A percentile compares a stretch with the other conserved stretches of the same genome.
These are phyloP conservation scores for Paralichthys olivaceus DNA, from an alignment of 2,113 vertebrate genomes.

Conservation along the genomic window DNA sequence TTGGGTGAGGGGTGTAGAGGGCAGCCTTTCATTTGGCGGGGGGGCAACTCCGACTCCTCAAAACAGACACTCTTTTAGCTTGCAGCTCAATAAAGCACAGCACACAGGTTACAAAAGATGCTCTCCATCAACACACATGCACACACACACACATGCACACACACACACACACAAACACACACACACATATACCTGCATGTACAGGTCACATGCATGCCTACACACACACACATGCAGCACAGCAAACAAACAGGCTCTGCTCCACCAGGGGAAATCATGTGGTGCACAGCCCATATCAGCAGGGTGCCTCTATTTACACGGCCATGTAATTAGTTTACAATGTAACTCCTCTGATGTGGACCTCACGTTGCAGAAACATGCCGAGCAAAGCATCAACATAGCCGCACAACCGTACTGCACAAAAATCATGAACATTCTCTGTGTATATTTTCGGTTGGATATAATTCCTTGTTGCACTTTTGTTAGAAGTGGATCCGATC, in stretches of 20 bases:
- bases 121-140: slow-evolving; percentile 25
- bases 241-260: slow-evolving; percentile 69
- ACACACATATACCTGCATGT: slow-evolving; percentile 17
- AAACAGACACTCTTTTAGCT: slow-evolving; percentile 49
- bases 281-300: slow-evolving; percentile 72
- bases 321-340: slow-evolving; percentile 76
- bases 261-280: slow-evolving; percentile 82
- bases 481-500: slow-evolving; percentile 10
- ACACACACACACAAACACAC: slow-evolving; percentile 9
- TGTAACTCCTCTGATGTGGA: slow-evolving; percentile 72
- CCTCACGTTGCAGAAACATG: slow-evolving; percentile 53
- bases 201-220: slow-evolving; percentile 7
- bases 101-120: slow-evolving; percentile 50
- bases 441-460: slow-evolving; percentile 13
- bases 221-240: slow-evolving; percentile 9
- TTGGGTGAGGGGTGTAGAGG: slow-evolving; percentile 33
- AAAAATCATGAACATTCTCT: slow-evolving; percentile 2
- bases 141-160: slow-evolving; percentile 21
- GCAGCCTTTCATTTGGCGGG: slow-evolving; percentile 66
- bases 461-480: background rate
- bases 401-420: background rate
- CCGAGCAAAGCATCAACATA: slow-evolving; percentile 7
- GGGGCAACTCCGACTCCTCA: slow-evolving; percentile 47
- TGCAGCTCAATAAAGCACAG: slow-evolving; percentile 62
- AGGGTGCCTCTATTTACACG: slow-evolving; percentile 77